These are phyloP conservation scores for Ursus arctos DNA, from an alignment of 2,113 vertebrate species.

Conservation along the genomic window DNA sequence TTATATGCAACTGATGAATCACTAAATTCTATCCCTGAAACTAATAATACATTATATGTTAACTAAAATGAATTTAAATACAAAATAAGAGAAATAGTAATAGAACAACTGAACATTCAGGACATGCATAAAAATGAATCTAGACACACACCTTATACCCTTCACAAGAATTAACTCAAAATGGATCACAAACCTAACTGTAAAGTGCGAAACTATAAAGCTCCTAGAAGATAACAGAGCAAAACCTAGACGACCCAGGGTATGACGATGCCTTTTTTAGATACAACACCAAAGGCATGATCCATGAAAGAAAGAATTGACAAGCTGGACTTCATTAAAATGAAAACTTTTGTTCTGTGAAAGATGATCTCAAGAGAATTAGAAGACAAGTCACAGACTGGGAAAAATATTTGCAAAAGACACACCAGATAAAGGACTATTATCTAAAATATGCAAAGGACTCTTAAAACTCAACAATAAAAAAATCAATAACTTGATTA, in stretches of 20 bases:
- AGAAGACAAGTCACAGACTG: not conserved
- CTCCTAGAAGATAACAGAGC: not conserved
- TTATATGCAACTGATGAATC: not conserved
- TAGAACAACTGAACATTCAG: not conserved
- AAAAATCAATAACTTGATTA: not conserved
- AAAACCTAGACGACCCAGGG: not conserved
- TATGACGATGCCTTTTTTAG: not conserved
- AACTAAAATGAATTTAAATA: not conserved
- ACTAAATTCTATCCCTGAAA: not conserved
- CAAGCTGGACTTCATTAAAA: not conserved
- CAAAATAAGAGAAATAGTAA: not conserved
- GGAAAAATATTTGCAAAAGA: not conserved
- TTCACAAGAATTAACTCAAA: not conserved
- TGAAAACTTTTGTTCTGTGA: not conserved
- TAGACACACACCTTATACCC: not conserved
- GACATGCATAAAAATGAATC: not conserved
- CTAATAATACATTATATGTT: not conserved
- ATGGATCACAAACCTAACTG: not conserved
- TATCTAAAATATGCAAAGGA: not conserved
- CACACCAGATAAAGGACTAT: not conserved
- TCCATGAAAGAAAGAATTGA: not conserved
- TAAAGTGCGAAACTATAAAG: not conserved
- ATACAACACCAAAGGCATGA: not conserved
- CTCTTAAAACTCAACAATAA: conserved; percentile 3
- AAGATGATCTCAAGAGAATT: not conserved